Evolutionary conservation across 2,888 invertebrate species (phyloP).

Genomic region (Callinectes sapidus): DNA sequence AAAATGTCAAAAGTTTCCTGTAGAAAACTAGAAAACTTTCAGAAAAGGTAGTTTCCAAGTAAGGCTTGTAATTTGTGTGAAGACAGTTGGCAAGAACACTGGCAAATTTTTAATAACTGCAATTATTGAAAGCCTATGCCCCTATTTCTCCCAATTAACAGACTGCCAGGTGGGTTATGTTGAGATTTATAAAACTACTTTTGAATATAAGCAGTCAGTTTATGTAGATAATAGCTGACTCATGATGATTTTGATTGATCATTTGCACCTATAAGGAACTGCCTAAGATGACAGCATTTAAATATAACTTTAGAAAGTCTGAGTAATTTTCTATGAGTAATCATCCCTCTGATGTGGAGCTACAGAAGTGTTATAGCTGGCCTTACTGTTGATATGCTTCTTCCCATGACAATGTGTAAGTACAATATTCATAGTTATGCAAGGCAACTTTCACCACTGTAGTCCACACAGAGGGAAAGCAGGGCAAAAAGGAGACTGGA

Average conservation of each 20-base stretch:
- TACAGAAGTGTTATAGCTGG: neutral
- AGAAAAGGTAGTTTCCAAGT: constrained; percentile 37
- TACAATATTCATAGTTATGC: constrained; percentile 26
- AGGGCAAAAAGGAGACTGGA: constrained; percentile 23
- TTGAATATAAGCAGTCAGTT: neutral
- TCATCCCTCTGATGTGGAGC: neutral
- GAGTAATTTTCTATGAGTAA: neutral
- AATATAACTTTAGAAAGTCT: neutral
- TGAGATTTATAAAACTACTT: neutral
- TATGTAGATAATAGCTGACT: neutral
- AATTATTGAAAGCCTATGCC: constrained; percentile 24
- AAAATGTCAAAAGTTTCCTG: constrained; percentile 3
- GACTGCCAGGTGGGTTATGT: neutral
- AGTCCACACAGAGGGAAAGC: constrained; percentile 16
- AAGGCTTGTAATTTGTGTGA: constrained; percentile 47
- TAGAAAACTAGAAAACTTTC: constrained; percentile 31
- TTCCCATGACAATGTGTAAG: constrained; percentile 9
- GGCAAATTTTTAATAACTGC: constrained; percentile 43
- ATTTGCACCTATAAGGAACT: constrained; percentile 10
- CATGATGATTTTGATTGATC: constrained; percentile 2
- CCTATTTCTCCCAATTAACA: neutral
- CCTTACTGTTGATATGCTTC: constrained; percentile 34
- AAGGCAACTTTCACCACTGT: neutral
- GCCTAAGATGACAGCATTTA: neutral
- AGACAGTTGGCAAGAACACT: constrained; percentile 55